These are phyloP conservation scores for Lasioglossum villosulum DNA, from an alignment of 2,888 invertebrate genomes.

Conservation along the genomic window DNA sequence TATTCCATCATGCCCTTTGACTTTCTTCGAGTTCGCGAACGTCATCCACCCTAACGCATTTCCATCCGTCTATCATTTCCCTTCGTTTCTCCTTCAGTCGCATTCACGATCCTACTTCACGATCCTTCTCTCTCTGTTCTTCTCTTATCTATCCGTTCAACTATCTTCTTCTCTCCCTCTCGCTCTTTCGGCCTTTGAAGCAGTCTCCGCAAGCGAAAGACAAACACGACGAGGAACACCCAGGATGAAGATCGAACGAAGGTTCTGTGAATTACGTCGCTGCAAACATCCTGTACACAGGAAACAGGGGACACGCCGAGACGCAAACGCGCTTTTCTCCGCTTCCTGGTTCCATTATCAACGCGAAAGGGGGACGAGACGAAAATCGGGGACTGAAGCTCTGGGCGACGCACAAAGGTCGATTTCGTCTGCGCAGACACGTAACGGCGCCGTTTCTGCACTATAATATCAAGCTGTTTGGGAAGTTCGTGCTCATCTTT, in stretches of 20 bases:
- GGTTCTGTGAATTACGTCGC: slow-evolving; percentile 59
- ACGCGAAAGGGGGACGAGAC: slow-evolving; percentile 19
- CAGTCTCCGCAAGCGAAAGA: slow-evolving; percentile 16
- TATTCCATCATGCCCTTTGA: slow-evolving; percentile 1
- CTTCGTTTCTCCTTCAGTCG: background rate
- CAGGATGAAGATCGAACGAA: slow-evolving; percentile 44
- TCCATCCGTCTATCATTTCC: slow-evolving; percentile 7
- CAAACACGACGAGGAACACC: slow-evolving; percentile 25
- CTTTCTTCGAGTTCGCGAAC: background rate
- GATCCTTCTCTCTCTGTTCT: background rate
- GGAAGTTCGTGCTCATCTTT: no score
- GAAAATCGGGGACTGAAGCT: slow-evolving; percentile 38
- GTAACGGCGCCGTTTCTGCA: background rate
- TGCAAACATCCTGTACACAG: slow-evolving; percentile 34
- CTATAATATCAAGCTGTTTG: background rate
- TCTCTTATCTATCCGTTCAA: background rate
- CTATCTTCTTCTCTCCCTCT: background rate
- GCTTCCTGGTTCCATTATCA: slow-evolving; percentile 32
- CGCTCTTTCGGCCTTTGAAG: slow-evolving; percentile 1
- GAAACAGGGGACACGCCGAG: slow-evolving; percentile 4
- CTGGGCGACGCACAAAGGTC: background rate
- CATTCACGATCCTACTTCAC: background rate
- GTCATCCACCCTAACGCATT: background rate
- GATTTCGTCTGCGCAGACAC: background rate
- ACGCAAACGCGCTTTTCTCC: slow-evolving; percentile 12